phyloP scores from a whole-genome alignment of 2,113 vertebrate genomes.

The Microcebus lehilahytsara region DNA sequence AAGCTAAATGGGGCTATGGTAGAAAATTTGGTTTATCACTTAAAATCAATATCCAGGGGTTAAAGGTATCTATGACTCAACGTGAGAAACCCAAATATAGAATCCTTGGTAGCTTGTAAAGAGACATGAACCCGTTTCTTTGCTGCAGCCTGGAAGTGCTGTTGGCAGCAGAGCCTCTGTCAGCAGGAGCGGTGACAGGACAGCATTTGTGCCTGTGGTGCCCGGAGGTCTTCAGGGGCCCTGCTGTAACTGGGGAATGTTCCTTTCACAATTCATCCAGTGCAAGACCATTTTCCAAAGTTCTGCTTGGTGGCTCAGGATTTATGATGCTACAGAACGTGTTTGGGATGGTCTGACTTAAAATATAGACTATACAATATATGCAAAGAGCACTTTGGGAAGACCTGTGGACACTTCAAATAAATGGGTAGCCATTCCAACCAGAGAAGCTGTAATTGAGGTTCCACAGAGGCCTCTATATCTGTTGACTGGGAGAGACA shows the following conservation, averaged over 20 bases:
- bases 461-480: neutral
- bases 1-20: neutral
- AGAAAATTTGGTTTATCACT: conserved; percentile 70
- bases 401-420: neutral
- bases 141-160: neutral
- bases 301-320: neutral
- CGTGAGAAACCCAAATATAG: neutral
- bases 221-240: neutral
- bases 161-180: neutral
- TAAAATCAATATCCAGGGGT: conserved; percentile 32
- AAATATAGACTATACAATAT: neutral
- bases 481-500: neutral
- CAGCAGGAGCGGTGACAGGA: neutral
- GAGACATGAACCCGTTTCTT: neutral
- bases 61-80: neutral
- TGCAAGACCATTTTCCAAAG: neutral
- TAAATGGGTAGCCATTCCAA: neutral
- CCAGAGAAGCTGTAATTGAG: neutral
- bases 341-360: neutral
- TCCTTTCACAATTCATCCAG: neutral
- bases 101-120: neutral
- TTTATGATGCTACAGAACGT: neutral
- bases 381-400: conserved; percentile 20
- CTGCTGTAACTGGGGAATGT: neutral
- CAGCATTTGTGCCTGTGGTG: neutral